These are phyloP conservation scores for Ardeotis arabs DNA, from an alignment of 2,113 vertebrate genomes.

Conservation along the genomic window DNA sequence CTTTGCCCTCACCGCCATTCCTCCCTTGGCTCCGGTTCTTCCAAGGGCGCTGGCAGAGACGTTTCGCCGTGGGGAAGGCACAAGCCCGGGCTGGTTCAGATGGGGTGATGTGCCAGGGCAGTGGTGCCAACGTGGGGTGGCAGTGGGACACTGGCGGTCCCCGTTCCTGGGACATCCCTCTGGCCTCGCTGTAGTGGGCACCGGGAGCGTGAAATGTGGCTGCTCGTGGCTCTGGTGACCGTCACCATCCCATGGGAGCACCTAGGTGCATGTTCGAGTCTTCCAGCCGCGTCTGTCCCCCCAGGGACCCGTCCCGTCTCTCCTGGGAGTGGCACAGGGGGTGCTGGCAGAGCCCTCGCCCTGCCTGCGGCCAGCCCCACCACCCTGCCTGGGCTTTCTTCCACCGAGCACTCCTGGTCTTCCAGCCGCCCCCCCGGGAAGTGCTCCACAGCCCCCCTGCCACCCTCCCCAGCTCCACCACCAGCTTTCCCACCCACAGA, in stretches of 20 bases:
- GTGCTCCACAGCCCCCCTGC: neutral
- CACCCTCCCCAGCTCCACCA: accelerated
- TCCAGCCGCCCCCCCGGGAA: neutral
- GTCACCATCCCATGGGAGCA: neutral
- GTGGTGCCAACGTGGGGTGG: accelerated
- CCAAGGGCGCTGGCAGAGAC: neutral
- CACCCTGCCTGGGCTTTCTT: accelerated
- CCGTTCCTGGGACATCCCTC: neutral
- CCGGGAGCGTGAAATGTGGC: neutral
- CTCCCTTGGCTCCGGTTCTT: neutral
- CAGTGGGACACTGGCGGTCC: neutral
- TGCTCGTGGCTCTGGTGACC: neutral
- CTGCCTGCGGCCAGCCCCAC: neutral
- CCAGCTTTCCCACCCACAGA: neutral
- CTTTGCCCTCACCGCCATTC: neutral
- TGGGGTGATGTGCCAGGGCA: accelerated
- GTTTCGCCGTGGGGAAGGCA: neutral
- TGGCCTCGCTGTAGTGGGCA: neutral
- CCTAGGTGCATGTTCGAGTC: accelerated
- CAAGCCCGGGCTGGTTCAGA: neutral
- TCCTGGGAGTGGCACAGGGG: neutral
- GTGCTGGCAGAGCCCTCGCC: neutral
- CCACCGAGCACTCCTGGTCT: neutral
- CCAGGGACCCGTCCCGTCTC: accelerated
- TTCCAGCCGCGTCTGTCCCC: neutral